Evolutionary conservation across 2,113 vertebrate species (phyloP).

Genomic region (Henicopernis longicauda): DNA sequence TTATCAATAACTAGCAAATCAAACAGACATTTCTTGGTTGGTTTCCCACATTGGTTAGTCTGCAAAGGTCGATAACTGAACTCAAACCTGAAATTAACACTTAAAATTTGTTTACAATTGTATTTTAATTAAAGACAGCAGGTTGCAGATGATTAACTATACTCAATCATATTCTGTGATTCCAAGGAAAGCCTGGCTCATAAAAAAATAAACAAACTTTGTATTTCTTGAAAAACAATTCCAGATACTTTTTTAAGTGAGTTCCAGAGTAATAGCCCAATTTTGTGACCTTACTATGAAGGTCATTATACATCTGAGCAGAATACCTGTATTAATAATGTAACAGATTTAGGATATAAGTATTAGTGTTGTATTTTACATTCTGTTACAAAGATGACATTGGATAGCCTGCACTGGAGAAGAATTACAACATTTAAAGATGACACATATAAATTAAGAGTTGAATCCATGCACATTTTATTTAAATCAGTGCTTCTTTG

Average conservation of each 20-base stretch:
- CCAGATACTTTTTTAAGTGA: fast-evolving
- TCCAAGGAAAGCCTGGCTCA: background rate
- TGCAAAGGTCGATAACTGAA: background rate
- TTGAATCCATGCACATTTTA: fast-evolving
- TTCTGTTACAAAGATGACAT: no score
- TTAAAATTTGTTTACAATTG: background rate
- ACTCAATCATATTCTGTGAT: background rate
- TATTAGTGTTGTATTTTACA: fast-evolving
- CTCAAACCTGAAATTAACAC: background rate
- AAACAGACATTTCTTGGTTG: background rate
- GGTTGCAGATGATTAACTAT: background rate
- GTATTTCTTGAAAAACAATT: fast-evolving
- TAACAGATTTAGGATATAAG: background rate
- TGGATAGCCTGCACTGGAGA: fast-evolving
- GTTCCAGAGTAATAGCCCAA: background rate
- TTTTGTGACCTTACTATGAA: background rate
- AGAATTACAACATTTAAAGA: background rate
- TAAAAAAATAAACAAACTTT: background rate
- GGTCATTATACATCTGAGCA: background rate
- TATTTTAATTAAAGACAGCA: background rate
- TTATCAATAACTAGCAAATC: background rate
- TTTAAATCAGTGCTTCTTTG: background rate
- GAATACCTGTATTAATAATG: fast-evolving
- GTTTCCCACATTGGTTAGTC: background rate
- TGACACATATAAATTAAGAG: fast-evolving